Conservation (phyloP, 2,888 invertebrate species). For the Hirudinaria manillensis region DNA sequence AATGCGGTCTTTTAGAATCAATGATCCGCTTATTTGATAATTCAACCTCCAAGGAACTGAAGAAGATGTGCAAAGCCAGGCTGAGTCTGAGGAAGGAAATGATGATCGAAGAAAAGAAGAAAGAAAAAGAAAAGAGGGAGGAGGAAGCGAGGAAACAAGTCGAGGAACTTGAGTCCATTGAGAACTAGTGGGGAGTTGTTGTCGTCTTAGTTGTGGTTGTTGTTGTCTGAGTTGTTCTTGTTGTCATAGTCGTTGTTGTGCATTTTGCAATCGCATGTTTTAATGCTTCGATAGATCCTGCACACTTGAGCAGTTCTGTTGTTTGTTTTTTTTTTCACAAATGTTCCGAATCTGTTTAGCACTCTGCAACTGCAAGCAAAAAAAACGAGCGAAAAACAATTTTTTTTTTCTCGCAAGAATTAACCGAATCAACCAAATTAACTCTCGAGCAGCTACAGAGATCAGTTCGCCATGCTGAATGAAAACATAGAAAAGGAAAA, state of each 20-base stretch:
- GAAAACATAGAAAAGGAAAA: slow-evolving; percentile 27
- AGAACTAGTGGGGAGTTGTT: slow-evolving; percentile 16
- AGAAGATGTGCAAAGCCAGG: not conserved
- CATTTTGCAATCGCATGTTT: not conserved
- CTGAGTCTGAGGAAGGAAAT: not conserved
- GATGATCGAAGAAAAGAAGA: slow-evolving; percentile 9
- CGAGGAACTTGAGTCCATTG: slow-evolving; percentile 14
- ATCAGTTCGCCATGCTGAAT: slow-evolving; percentile 18
- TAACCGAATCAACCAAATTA: not conserved
- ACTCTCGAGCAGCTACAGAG: slow-evolving; percentile 18
- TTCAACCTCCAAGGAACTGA: not conserved
- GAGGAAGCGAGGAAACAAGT: slow-evolving; percentile 2
- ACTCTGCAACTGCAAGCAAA: no score
- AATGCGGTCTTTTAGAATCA: not conserved
- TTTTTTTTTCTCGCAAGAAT: no score
- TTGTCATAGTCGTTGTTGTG: not conserved
- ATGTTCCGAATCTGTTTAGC: not conserved
- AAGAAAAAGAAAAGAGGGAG: slow-evolving; percentile 4
- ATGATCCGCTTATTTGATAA: not conserved
- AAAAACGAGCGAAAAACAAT: no score
- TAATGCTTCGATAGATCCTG: not conserved
- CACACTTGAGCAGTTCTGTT: not conserved
- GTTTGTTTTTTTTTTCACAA: not conserved
- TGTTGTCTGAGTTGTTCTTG: not conserved
- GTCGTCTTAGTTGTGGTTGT: not conserved